Base-by-base conservation (phyloP, 2,888 invertebrate genomes). In the Chalcosyrphus nemorum region DNA sequence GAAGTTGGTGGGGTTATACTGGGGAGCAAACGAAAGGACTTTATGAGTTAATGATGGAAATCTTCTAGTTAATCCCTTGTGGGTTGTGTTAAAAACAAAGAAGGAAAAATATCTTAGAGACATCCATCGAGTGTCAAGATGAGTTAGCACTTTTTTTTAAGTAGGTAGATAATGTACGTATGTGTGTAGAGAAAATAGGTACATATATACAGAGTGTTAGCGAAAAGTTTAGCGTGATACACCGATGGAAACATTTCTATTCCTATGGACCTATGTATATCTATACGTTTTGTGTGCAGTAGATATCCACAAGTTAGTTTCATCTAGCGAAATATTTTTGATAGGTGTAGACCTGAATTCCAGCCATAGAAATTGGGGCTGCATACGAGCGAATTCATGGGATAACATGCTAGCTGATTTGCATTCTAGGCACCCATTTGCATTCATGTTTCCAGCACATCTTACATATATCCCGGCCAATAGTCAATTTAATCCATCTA, bases 11-110 rank as follows among this genome's bases (percentile, higher is more conserved):
- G 70, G 47, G 56, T 57, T 32, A 57, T 47, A 19, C 32, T 17
- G 45, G 52, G 57, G 57, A 45, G 70, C 21, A 71, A 47, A 11
- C 29, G 7, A 43, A 35, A 41, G 32, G 63, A 71, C 63, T 50
- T 65, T 52, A 72, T 68, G 45, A 65, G 52, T 66, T 66, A 80
- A 72, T 80, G 52, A 80, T 72, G 80, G 80, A 50, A 66, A 45
- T 77, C 61, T 68, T 52, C 45, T 52, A 35, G 52, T 80, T 65
- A 80, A 72, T 61, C 66, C 80, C 66, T 59, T 32, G 45, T 11
- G 78, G 57, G 35, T 47, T 59, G 35, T 41, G 24, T 72, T 70
- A 76, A 78, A 52, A 68, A 76, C 52, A 76, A 38, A 76, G 59
- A 35, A 47, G 21, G 15, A 17, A 66, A 35, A 47, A 35, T 15